Evolutionary conservation across 2,888 invertebrate species (phyloP).

Genomic region (Caradrina clavipalpis): DNA sequence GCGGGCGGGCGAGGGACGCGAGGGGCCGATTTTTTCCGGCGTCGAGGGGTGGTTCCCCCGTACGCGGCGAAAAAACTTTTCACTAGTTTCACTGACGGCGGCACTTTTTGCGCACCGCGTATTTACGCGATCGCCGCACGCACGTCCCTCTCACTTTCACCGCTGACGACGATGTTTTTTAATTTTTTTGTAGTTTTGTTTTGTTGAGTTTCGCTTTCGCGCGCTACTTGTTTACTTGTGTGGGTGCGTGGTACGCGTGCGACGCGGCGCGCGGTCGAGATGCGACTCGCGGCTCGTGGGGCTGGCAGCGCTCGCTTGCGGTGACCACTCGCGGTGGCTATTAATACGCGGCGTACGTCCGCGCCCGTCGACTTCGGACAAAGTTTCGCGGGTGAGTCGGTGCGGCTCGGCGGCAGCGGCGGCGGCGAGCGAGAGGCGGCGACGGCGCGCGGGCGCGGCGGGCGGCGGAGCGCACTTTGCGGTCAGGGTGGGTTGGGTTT

Average conservation of each 20-base stretch:
- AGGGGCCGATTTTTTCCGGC: conserved; percentile 89
- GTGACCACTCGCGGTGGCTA: conserved; percentile 87
- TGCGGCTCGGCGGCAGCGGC: conserved; percentile 84
- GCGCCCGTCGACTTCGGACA: conserved; percentile 90
- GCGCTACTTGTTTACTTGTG: conserved; percentile 65
- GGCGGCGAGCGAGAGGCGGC: conserved; percentile 87
- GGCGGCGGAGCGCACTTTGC: conserved; percentile 92
- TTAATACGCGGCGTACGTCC: conserved; percentile 90
- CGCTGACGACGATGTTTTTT: conserved; percentile 68
- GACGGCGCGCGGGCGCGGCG: conserved; percentile 90
- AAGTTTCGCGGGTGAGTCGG: conserved; percentile 89
- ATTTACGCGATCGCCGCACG: conserved; percentile 86
- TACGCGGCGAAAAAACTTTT: conserved; percentile 88
- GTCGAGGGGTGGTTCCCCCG: conserved; percentile 87
- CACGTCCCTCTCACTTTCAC: conserved; percentile 84
- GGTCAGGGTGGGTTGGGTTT: conserved; percentile 93
- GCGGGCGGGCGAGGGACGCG: conserved; percentile 88
- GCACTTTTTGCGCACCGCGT: conserved; percentile 89
- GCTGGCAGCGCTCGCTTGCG: conserved; percentile 77
- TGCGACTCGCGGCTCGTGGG: conserved; percentile 77
- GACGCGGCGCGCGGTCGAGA: conserved; percentile 74
- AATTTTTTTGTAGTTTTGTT: conserved; percentile 69
- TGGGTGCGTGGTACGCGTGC: conserved; percentile 80
- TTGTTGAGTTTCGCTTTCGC: conserved; percentile 67
- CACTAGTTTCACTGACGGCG: conserved; percentile 90